Base-by-base conservation (phyloP, 64 coral and sea anemone species). In the Porites australiensis region DNA sequence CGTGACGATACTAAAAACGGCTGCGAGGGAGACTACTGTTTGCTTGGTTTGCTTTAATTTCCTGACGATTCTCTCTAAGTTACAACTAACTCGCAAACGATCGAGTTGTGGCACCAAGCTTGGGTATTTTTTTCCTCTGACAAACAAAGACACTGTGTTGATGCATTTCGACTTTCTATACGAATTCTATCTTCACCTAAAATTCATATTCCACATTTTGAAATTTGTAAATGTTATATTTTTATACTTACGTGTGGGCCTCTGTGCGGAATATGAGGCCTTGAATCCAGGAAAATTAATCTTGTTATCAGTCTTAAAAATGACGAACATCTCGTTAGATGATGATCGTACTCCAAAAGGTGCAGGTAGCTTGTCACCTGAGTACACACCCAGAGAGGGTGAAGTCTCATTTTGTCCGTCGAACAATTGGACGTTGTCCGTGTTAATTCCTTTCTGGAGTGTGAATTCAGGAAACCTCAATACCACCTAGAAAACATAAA, bases 341-440 rank as follows among this genome's bases (percentile, higher is more conserved):
- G 76, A 79, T 14, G 76, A 79, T 7, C 48, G 76, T 8, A 79
- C 48, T 13, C 76, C 76, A 18, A 16, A 23, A 6, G 76, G 54
- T 79, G 76, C 44, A 16, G 76, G 76, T 50, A 6, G 14, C 8
- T 11, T 50, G 16, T 53, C 76, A 6, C 76, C 76, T 79, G 76
- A 79, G 45, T 53, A 79, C 76, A 79, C 76, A 27, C 76, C 76
- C 15, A 79, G 44, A 15, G 76, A 79, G 76, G 76, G 44, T 8
- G 76, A 50, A 7, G 14, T 79, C 48, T 53, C 76, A 44, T 79
- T 58, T 53, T 58, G 18, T 21, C 76, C 76, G 54, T 79, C 76
- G 21, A n/a, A 79, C 21, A 79, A 15, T 58, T 79, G 76, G 13
- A 79, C 44, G 44, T 58, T 54, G 44, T 79, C 76, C 5, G 54